Evolutionary conservation across 1,140 invertebrate species (phyloP), one percentile per base, ranked within the genome.

Genomic region (Caenorhabditis inopinata): DNA sequence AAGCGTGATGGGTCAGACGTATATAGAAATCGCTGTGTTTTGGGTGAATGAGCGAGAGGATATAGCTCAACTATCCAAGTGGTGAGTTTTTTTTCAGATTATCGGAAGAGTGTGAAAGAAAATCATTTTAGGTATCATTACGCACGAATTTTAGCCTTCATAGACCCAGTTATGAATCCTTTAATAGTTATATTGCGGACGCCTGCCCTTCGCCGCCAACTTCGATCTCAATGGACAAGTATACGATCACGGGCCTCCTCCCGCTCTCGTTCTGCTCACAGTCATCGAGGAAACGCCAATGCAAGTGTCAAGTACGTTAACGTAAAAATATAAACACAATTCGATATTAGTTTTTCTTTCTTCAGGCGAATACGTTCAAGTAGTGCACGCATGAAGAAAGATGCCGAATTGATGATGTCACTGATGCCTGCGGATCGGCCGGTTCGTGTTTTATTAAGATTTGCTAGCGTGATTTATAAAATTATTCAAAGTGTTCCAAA

Each of bases 11-110:
- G 84, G 85, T 4, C 86, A 87, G 51, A 85, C 83, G 11, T 87
- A 85, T 76, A 84, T 87, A 35, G 86, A 87, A 73, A 89, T 87
- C 35, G 87, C 85, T 6, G 86, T 87, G 9, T 86, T 87, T 76
- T 88, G 85, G 83, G 87, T 87, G 0, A 79, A 88, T 47, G 87
- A 87, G 32, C 58, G 85, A 16, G 78, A 76, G 12, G 86, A 84
- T 25, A 76, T 87, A 29, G 85, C 85, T 4, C 32, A 76, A 16
- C 32, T 85, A 14, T 86, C 85, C 0, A 78, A 74, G 45, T 81
- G 78, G 53, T 86, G 82, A 25, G 68, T 14, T 9, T n/a, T 3
- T 9, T 7, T 16, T 14, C n/a, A 29, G 12, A n/a, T n/a, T n/a
- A n/a, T n/a, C n/a, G n/a, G n/a, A n/a, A n/a, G n/a, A n/a, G n/a